Conservation (phyloP, 2,888 invertebrate genomes). For the Tromatobia lineatoria region DNA sequence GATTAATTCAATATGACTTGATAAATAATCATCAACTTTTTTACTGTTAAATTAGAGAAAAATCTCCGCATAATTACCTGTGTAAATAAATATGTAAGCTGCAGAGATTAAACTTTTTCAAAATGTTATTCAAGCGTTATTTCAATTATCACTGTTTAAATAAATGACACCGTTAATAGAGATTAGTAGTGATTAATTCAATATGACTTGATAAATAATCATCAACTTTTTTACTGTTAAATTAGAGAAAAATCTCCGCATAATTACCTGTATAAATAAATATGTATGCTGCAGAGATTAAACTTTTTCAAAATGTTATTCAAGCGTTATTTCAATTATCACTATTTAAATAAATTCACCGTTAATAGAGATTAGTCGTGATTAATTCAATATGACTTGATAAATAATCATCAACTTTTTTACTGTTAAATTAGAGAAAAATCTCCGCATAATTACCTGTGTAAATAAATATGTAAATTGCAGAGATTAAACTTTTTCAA, state of each 20-base stretch:
- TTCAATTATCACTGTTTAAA: not conserved
- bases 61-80: not conserved
- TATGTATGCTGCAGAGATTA: not conserved
- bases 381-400: not conserved
- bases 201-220: not conserved
- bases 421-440: not conserved
- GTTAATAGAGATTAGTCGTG: not conserved
- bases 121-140: not conserved
- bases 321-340: not conserved
- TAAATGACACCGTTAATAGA: not conserved
- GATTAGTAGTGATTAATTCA: not conserved
- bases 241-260: not conserved
- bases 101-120: no score
- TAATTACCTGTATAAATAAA: not conserved
- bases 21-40: not conserved
- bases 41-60: not conserved
- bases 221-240: no score
- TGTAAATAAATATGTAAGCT: not conserved
- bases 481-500: no score
- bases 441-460: not conserved
- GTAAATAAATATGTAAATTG: not conserved
- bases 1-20: not conserved
- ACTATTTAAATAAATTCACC: not conserved
- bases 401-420: not conserved
- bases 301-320: not conserved